Base-by-base conservation (phyloP, 2,888 invertebrate genomes). In the Melanophora roralis region DNA sequence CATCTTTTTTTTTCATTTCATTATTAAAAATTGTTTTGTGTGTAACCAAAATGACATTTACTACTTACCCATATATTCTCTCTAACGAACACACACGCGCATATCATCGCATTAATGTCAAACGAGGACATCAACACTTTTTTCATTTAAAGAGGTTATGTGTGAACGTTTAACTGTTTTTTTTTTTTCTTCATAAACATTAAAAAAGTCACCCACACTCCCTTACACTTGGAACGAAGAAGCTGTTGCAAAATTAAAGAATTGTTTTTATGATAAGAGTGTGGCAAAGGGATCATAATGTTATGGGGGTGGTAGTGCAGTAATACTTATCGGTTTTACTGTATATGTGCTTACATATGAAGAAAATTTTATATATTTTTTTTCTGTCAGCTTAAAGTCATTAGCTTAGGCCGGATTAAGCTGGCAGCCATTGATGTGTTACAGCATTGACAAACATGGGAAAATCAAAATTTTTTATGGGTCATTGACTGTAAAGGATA, bases 401-500 rank as follows among this genome's bases (percentile, higher is more conserved):
- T 65, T n/a, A 65, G 57, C 51, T 51, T 53, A 43, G 34, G 64
- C 60, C 38, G 51, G 65, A 67, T 67, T 62, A 72, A 43, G 45
- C 67, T 67, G 69, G 38, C 59, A 67, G 60, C 36, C 60, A 62
- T 38, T 67, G 69, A 59, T 59, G 43, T 47, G 47, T 57, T 60
- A 60, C 59, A 34, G 36, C 51, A 71, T 32, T 49, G 69, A 59
- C 69, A 57, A 76, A 64, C 47, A 64, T 57, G 19, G 16, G 16
- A 59, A 43, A 53, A 43, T 65, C 11, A 57, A 69, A 36, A 53
- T 43, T 77, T 65, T 57, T 64, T 71, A 72, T 77, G 68, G 76
- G 67, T 76, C 75, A 75, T 75, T 75, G 62, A 55, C 55, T 62
- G 16, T 23, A 9, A 75, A 55, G 23, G 45, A 68, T 75, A 62